Base-by-base conservation (phyloP, 1,140 invertebrate genomes). In the Drosophila subobscura region DNA sequence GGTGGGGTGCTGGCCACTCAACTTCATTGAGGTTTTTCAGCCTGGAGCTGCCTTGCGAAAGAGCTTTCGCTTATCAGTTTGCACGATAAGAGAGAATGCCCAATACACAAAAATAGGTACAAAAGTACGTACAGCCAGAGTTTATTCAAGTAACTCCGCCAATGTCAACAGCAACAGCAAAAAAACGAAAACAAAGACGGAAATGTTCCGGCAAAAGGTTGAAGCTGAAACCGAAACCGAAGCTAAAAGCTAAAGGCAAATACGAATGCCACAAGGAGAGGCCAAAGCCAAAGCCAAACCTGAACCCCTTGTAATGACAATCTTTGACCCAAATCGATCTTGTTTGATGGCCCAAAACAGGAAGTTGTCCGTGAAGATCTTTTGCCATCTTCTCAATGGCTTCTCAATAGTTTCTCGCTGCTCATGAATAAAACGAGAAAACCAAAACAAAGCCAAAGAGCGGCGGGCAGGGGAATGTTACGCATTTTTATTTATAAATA, bases 1-100 rank as follows among this genome's bases (percentile, higher is more conserved):
- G 33, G 33, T 1, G 4, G 33, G 27, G 27, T 20, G 27, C 7
- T 7, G 6, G 2, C 3, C 33, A 12, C 33, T 58, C 58, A 66
- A 70, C 33, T 86, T 85, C 80, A 85, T 85, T 85, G 77, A 85
- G 77, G 56, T 41, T 60, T 83, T 74, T 60, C 57, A 37, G 61
- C 66, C n/a, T n/a, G n/a, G n/a, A n/a, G 64, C 60, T 10, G 10
- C 25, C 41, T 56, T 63, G 22, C 33, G 37, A 70, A 55, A 45
- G 55, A 51, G 53, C 46, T 73, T 68, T 41, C 16, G 53, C 73
- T 88, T 83, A 86, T 86, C 83, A 88, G 70, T 86, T 88, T 72
- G 83, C 47, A 76, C 74, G 83, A 86, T 86, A 86, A 88, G 74
- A 33, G 65, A 37, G 10, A 37, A 37, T 20, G 16, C 33, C 7